Base-by-base conservation (phyloP, 1,140 invertebrate species). In the Caenorhabditis tropicalis region DNA sequence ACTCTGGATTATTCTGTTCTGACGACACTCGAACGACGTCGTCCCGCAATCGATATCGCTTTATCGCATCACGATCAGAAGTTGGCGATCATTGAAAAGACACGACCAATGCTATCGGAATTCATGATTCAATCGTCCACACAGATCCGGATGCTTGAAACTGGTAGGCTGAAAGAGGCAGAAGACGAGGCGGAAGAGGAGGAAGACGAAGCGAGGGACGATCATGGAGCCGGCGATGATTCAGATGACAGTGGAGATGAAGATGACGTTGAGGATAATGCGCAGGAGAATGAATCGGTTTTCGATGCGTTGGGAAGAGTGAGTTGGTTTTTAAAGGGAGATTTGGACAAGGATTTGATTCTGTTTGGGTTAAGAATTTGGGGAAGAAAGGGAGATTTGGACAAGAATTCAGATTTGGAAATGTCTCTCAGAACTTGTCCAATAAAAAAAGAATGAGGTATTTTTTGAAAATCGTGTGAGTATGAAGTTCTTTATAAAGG, bases 1-100 rank as follows among this genome's bases (percentile, higher is more conserved):
- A 94, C 96, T 7, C 94, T 94, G 83, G 96, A 98, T 92, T 99
- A 99, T 91, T 65, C 84, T 1, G 84, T 49, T 65, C 24, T 90
- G 6, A 95, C 95, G 0, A 97, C 96, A 0, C 94, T 95, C 85
- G 96, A 97, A 92, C 94, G 96, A 5, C 96, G 95, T 90, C 93
- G 94, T 39, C 91, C 88, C 74, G 92, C 94, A 24, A 91, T 90
- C 82, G 92, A 93, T 83, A 86, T 93, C 10, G 92, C 91, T 81
- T 90, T 91, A 15, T 92, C 93, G 84, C 89, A 90, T 56, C 86
- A 88, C 16, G 90, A 96, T 94, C 89, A 95, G 95, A 90, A 95
- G 94, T 86, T 94, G 65, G 92, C 92, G 29, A 91, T 93, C 15
- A 90, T 93, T 46, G 93, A 94, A 89, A 60, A 79, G 6, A 81